phyloP scores from a whole-genome alignment of 1,140 invertebrate genomes.

The Papilio glaucus region DNA sequence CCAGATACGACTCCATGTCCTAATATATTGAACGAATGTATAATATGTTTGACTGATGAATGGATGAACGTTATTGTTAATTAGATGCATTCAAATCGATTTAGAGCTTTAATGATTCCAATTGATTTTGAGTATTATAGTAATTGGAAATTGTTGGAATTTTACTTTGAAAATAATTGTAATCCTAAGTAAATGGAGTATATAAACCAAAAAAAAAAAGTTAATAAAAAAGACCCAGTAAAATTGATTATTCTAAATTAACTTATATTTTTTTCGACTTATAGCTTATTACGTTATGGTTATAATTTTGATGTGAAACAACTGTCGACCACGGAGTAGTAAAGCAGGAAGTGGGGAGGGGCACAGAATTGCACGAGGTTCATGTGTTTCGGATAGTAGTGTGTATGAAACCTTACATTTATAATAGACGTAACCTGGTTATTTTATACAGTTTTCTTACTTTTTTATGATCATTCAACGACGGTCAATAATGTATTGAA shows the following conservation, averaged over 20 bases:
- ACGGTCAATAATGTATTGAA: neutral
- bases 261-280: neutral
- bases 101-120: slow-evolving; percentile 15
- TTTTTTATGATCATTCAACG: neutral
- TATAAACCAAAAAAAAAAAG: neutral
- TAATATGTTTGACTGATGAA: neutral
- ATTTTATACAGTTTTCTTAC: no score
- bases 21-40: slow-evolving; percentile 50
- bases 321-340: no score
- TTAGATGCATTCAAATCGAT: slow-evolving; percentile 6
- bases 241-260: neutral
- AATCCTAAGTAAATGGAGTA: neutral
- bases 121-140: slow-evolving; percentile 9
- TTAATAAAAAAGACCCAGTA: neutral
- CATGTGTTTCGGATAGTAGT: no score
- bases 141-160: neutral
- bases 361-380: no score
- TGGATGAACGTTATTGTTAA: neutral
- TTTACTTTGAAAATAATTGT: neutral
- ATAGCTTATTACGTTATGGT: no score
- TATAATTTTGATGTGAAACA: no score
- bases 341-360: no score
- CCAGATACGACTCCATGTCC: slow-evolving; percentile 81
- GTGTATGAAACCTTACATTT: no score
- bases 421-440: no score